phyloP scores from a whole-genome alignment of 30 jellyfish, hydroid and myxozoan species.

The Turritopsis dohrnii region DNA sequence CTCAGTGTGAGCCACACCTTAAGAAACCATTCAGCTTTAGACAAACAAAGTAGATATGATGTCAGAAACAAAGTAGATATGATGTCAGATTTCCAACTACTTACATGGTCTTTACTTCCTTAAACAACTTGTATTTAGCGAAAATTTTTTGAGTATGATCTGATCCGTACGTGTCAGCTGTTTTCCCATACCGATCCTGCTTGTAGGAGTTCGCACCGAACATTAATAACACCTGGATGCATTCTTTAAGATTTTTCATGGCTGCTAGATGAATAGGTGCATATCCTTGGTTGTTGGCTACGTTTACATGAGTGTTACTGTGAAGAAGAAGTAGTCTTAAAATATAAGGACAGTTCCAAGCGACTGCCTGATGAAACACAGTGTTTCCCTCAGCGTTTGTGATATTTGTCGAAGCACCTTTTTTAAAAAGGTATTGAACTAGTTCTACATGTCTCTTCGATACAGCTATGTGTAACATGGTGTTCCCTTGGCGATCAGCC shows the following conservation, averaged over 20 bases:
- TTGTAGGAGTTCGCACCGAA: constrained; percentile 10
- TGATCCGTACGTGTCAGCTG: constrained; percentile 9
- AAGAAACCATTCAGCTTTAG: no score
- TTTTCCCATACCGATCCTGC: constrained; percentile 14
- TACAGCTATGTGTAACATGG: constrained; percentile 20
- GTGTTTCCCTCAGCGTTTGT: constrained; percentile 22
- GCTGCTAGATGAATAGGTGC: constrained; percentile 30
- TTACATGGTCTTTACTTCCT: constrained; percentile 3
- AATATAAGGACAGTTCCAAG: constrained; percentile 11
- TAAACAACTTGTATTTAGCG: background rate
- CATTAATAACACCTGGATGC: constrained; percentile 6
- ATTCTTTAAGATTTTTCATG: background rate
- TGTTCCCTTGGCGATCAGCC: constrained; percentile 22
- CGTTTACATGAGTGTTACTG: background rate
- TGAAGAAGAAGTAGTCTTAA: constrained; percentile 3
- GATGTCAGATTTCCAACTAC: no score
- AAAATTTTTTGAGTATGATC: constrained; percentile 12
- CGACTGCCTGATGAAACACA: constrained; percentile 10
- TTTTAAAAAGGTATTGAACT: constrained; percentile 22
- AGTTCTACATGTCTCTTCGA: constrained; percentile 20
- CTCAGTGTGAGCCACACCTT: no score
- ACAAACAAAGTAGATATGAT: background rate
- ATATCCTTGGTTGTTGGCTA: constrained; percentile 14
- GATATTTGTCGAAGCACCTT: background rate
- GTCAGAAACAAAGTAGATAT: background rate